phyloP scores from a whole-genome alignment of 2,113 vertebrate species.

The Phoenicopterus ruber region DNA sequence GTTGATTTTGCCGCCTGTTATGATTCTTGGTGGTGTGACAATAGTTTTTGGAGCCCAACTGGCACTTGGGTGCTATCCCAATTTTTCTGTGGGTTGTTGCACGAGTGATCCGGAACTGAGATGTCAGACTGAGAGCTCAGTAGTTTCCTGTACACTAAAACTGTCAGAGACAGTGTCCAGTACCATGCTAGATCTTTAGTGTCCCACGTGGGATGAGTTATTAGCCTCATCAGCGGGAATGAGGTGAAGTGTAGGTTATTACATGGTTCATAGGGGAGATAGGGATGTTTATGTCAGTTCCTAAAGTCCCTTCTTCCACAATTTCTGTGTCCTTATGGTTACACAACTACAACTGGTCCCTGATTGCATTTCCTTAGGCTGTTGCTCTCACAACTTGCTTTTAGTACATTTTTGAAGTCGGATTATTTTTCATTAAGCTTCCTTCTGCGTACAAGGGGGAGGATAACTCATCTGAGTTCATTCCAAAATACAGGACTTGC shows the following conservation, averaged over 20 bases:
- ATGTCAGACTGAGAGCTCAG: background rate
- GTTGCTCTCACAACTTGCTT: background rate
- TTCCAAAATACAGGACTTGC: slow-evolving; percentile 52
- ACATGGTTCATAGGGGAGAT: background rate
- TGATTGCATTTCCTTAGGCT: background rate
- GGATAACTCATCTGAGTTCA: background rate
- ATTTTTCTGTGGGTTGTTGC: background rate
- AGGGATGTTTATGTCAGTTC: background rate
- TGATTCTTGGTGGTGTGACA: background rate
- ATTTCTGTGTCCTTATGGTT: background rate
- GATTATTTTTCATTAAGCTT: background rate
- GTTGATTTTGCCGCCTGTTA: background rate
- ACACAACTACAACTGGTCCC: fast-evolving
- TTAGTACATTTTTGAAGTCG: background rate
- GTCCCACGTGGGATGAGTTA: background rate
- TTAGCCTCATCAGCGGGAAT: background rate
- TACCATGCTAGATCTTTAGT: background rate
- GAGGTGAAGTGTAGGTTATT: background rate
- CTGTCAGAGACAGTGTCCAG: background rate
- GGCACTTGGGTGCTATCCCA: background rate
- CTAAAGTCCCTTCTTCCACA: background rate
- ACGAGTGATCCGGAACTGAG: background rate
- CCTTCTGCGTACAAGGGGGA: background rate
- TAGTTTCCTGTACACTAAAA: background rate
- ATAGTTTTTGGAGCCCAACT: background rate